phyloP scores from a whole-genome alignment of 2,888 invertebrate genomes.

The Sphaerophoria taeniata region DNA sequence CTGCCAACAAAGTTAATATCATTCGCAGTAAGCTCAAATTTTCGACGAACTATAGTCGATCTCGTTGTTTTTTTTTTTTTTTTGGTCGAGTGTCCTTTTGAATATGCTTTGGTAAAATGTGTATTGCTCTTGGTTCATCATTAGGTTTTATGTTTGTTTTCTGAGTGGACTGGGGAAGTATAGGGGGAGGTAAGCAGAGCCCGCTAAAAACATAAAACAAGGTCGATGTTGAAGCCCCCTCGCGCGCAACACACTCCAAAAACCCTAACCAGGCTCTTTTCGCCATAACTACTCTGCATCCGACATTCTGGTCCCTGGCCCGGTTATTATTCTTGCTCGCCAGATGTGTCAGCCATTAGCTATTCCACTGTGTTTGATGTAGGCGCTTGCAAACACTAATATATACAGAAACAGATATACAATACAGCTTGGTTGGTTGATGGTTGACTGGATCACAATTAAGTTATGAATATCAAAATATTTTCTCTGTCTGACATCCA shows the following conservation, averaged over 20 bases:
- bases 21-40: not conserved
- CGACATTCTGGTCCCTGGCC: not conserved
- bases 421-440: not conserved
- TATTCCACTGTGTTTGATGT: constrained; percentile 15
- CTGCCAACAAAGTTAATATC: not conserved
- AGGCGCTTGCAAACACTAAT: too few species aligned
- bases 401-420: not conserved
- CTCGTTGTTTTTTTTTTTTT: not conserved
- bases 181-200: too few species aligned
- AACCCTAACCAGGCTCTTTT: not conserved
- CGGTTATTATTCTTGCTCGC: constrained; percentile 13
- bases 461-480: constrained; percentile 55
- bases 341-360: constrained; percentile 41
- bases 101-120: constrained; percentile 33
- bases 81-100: not conserved
- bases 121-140: constrained; percentile 45
- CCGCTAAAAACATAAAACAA: constrained; percentile 35
- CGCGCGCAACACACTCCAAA: not conserved
- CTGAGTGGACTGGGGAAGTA: too few species aligned
- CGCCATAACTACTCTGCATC: not conserved
- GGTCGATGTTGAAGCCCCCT: not conserved
- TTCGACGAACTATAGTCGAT: not conserved
- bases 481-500: constrained; percentile 26
- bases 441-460: constrained; percentile 44
- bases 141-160: constrained; percentile 34